Conservation (phyloP, 1,140 invertebrate genomes). For the Nasonia vitripennis region DNA sequence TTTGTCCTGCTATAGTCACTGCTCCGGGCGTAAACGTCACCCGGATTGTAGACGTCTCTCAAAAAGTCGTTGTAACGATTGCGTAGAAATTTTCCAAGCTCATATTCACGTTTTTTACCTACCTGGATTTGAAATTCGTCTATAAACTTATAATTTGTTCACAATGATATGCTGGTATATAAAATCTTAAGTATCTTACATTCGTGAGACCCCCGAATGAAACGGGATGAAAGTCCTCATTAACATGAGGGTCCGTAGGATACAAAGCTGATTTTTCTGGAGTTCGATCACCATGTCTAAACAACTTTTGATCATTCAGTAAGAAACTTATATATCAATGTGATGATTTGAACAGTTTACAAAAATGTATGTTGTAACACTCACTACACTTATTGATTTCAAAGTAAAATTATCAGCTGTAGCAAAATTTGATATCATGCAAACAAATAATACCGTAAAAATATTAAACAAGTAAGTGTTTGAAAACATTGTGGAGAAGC, state of each 20-base stretch:
- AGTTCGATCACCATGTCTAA: conserved; percentile 77
- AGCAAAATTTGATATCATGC: neutral
- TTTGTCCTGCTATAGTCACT: conserved; percentile 77
- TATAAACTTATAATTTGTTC: no score
- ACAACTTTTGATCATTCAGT: conserved; percentile 65
- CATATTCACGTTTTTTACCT: conserved; percentile 73
- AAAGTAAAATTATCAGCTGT: conserved; percentile 2
- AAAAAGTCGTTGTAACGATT: conserved; percentile 75
- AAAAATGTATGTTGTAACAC: neutral
- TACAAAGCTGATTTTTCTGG: conserved; percentile 71
- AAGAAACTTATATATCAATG: neutral
- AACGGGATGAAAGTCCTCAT: conserved; percentile 64
- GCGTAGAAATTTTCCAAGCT: conserved; percentile 75
- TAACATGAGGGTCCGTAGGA: conserved; percentile 70
- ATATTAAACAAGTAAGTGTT: neutral
- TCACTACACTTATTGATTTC: conserved; percentile 11
- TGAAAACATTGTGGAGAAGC: neutral
- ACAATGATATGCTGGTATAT: neutral
- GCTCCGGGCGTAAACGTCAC: conserved; percentile 71
- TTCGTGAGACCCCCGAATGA: conserved; percentile 76
- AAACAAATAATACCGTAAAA: neutral
- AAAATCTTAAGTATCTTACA: conserved; percentile 65
- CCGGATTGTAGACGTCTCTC: conserved; percentile 69
- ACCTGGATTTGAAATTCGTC: conserved; percentile 27
- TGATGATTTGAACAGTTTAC: neutral